Evolutionary conservation across 1,140 invertebrate species (phyloP), one percentile per base, ranked within the genome.

Genomic region (Cylas formicarius): DNA sequence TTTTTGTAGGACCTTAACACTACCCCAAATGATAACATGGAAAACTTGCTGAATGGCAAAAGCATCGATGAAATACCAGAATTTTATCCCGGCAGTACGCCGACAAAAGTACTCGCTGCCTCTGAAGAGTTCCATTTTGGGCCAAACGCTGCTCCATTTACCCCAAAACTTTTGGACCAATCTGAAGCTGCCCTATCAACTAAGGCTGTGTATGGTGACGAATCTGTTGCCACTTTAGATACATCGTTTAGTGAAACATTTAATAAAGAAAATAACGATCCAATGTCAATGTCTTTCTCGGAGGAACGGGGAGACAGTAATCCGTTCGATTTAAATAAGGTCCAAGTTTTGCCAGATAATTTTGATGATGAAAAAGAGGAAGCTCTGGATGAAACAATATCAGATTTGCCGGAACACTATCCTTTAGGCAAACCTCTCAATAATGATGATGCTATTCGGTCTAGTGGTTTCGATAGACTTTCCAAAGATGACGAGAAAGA

Each of bases 261-360:
- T 31, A 52, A 46, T 20, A 48, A 52, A 34, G 49, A 73, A 68
- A 56, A 72, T 45, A 61, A 70, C 44, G 75, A 81, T 66, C 75
- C 77, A 5, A 82, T 82, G 79, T 73, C 75, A 10, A 80, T 80
- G 72, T 81, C 79, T 8, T 76, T 78, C 50, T 77, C 78, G 34
- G 78, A 79, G 28, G 72, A 75, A 42, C 75, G 78, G 52, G 70
- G 71, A 9, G 76, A 72, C 8, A 36, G 49, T 2, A 69, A 69
- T 45, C 67, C 68, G 26, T 71, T 47, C 43, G 24, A 36, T 9
- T 33, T 58, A 2, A 81, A 81, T 55, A 76, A 76, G 38, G 76
- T 81, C 8, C 78, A 80, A 45, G 64, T 69, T 20, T 54, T 81
- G 23, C 73, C 70, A 4, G 76, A 77, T 23, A 68, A 78, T 57